Evolutionary conservation across 2,888 invertebrate species (phyloP), one percentile per base, ranked within the genome.

Genomic region (Pyralis farinalis): DNA sequence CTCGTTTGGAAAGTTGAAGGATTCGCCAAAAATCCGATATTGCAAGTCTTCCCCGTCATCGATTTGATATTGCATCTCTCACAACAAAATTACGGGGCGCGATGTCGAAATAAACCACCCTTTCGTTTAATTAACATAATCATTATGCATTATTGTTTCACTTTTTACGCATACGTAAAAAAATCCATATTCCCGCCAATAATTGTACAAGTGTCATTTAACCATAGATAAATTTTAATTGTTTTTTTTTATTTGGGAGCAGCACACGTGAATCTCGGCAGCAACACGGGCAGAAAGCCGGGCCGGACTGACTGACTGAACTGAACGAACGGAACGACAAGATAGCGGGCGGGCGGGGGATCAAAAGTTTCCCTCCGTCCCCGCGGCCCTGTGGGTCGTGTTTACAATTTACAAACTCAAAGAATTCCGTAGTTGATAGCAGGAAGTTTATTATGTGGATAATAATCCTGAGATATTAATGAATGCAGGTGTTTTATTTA

Each of bases 1-100:
- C 44, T 78, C 84, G 47, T 63, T 53, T 36, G 74, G 66, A 53
- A 85, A 74, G 55, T 79, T 80, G 76, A 80, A 88, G 75, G 87
- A 82, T 62, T 86, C 85, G 55, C 86, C 88, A 76, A 88, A 88
- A 78, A 88, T 88, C 85, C 82, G 82, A 77, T 87, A 87, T 71
- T 88, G 87, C 56, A 88, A 78, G 54, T 87, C 87, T 63, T 87
- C 88, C 49, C 86, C 82, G 43, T 84, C 87, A 76, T 84, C 85
- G 63, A 75, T 82, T 83, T 73, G 84, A 84, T 71, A 87, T 88
- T 88, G 88, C 88, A 88, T 88, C 69, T 74, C 87, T 86, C 61
- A 72, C 82, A 80, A 77, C 73, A 73, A 25, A 21, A 67, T 71
- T 69, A 69, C 51, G 51, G 57, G 50, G 55, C 59, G 56, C 61